Conservation (phyloP, 2,888 invertebrate species). For the Hydraecia micacea region DNA sequence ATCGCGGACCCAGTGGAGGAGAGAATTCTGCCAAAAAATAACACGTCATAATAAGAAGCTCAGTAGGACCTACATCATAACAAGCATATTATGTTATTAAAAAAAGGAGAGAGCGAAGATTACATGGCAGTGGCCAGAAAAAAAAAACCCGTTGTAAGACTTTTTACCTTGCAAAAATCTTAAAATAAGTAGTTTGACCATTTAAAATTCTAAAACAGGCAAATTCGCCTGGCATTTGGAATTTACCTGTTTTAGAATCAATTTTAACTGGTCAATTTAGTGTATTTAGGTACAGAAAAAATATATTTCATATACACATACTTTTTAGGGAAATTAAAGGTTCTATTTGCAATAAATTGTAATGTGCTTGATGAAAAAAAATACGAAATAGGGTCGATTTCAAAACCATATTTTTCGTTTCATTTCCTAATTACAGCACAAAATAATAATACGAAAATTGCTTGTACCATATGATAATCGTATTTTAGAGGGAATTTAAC, state of each 20-base stretch:
- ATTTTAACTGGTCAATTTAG: background rate
- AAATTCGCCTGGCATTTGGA: too few relatives aligned
- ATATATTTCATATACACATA: background rate
- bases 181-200: too few relatives aligned
- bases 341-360: too few relatives aligned
- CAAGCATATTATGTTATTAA: background rate
- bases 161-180: background rate
- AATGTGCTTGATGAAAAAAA: too few relatives aligned
- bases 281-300: background rate
- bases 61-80: too few relatives aligned
- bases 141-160: background rate
- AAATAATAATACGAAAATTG: too few relatives aligned
- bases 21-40: slow-evolving; percentile 79
- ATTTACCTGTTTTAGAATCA: background rate
- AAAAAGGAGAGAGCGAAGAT: background rate
- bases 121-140: background rate
- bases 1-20: slow-evolving; percentile 91
- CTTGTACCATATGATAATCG: too few relatives aligned
- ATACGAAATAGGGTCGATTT: too few relatives aligned
- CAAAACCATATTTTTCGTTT: too few relatives aligned
- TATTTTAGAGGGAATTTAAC: too few relatives aligned
- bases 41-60: background rate
- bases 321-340: background rate
- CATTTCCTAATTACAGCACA: too few relatives aligned
- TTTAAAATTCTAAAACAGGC: too few relatives aligned